phyloP scores from a whole-genome alignment of 1,140 invertebrate species.

The Meteorus sp. region DNA sequence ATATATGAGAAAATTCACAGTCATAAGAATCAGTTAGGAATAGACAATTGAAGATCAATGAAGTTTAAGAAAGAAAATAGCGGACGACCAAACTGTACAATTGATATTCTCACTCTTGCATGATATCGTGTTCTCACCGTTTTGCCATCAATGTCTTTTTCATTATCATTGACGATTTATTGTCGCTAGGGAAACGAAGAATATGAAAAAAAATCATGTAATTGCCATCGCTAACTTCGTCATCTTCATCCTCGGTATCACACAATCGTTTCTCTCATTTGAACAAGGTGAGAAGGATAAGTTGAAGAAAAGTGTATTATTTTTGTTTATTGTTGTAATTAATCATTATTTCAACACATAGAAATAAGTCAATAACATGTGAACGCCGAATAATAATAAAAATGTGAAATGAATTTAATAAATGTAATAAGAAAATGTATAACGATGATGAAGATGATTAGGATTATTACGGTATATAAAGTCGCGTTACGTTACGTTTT shows the following conservation, averaged over 20 bases:
- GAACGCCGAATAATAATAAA: neutral
- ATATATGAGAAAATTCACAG: too few species aligned
- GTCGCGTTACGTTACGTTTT: slow-evolving; percentile 29
- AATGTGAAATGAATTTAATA: neutral
- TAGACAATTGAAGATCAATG: too few species aligned
- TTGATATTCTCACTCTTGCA: slow-evolving; percentile 29
- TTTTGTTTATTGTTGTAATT: too few species aligned
- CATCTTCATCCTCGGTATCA: slow-evolving; percentile 30
- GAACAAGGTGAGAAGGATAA: too few species aligned
- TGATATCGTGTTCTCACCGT: slow-evolving; percentile 35
- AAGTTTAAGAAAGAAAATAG: too few species aligned
- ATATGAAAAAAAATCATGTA: slow-evolving; percentile 18
- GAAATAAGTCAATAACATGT: neutral
- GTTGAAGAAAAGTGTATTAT: too few species aligned
- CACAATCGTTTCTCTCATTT: neutral
- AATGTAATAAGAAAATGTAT: neutral
- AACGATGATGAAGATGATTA: slow-evolving; percentile 12
- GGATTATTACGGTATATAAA: slow-evolving; percentile 9
- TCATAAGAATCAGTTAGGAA: too few species aligned
- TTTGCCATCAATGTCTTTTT: slow-evolving; percentile 39
- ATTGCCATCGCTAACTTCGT: slow-evolving; percentile 15
- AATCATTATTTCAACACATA: too few species aligned
- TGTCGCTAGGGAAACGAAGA: slow-evolving; percentile 32
- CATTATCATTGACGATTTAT: slow-evolving; percentile 41
- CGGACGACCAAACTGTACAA: slow-evolving; percentile 38